Evolutionary conservation across 1,140 invertebrate genomes (phyloP).

Genomic region (Hypothenemus hampei): DNA sequence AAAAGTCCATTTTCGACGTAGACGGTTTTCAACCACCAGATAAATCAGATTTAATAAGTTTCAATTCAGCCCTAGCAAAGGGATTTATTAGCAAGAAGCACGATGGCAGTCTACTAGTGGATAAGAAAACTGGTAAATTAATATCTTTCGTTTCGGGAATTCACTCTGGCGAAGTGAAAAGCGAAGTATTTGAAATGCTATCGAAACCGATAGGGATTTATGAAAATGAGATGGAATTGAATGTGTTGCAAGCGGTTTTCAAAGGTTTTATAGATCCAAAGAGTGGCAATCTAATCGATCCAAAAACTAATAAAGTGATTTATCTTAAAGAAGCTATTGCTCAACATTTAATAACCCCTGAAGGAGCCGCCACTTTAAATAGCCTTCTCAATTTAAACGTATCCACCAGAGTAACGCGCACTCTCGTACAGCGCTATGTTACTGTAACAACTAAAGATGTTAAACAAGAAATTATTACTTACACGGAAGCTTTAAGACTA

Average conservation of each 20-base stretch:
- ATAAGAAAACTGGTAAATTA: slow-evolving; percentile 68
- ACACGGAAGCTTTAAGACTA: slow-evolving; percentile 68
- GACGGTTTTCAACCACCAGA: slow-evolving; percentile 83
- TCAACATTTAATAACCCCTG: slow-evolving; percentile 74
- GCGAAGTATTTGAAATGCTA: slow-evolving; percentile 80
- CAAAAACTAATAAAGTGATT: slow-evolving; percentile 67
- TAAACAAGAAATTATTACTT: slow-evolving; percentile 62
- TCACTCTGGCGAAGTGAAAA: slow-evolving; percentile 60
- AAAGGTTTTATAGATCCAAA: slow-evolving; percentile 78
- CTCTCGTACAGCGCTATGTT: slow-evolving; percentile 72
- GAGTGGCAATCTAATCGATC: slow-evolving; percentile 79
- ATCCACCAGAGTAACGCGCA: slow-evolving; percentile 77
- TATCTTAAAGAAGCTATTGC: slow-evolving; percentile 82
- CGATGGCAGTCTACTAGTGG: slow-evolving; percentile 63
- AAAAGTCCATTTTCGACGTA: slow-evolving; percentile 87
- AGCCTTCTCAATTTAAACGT: slow-evolving; percentile 79
- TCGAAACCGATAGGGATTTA: slow-evolving; percentile 75
- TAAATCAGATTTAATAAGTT: slow-evolving; percentile 76
- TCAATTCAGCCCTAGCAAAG: slow-evolving; percentile 78
- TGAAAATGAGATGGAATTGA: slow-evolving; percentile 69
- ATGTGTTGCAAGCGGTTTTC: slow-evolving; percentile 79
- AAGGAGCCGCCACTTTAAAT: slow-evolving; percentile 78
- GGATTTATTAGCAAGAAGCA: slow-evolving; percentile 72
- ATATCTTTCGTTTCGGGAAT: slow-evolving; percentile 67
- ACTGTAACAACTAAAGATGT: slow-evolving; percentile 62